phyloP scores from a whole-genome alignment of 2,113 vertebrate species.

The Cheirogaleus medius region DNA sequence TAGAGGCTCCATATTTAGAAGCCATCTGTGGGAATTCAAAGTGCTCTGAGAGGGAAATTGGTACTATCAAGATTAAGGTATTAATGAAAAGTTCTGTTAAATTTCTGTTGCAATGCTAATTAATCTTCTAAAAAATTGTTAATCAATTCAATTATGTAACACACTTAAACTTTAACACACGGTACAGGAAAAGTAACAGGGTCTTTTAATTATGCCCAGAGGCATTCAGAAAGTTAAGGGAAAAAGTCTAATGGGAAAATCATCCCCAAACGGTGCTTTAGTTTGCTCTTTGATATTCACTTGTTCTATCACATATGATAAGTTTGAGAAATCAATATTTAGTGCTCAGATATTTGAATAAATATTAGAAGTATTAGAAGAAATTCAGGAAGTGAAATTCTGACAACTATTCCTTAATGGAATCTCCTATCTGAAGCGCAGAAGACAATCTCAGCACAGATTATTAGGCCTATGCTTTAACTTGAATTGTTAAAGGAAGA shows the following conservation, averaged over 20 bases:
- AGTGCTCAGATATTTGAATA: conserved; percentile 42
- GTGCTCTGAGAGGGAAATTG: conserved; percentile 64
- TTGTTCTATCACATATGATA: conserved; percentile 26
- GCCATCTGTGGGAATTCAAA: conserved; percentile 63
- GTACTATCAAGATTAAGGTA: conserved; percentile 66
- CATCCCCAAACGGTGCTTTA: conserved; percentile 24
- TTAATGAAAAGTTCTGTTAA: conserved; percentile 74
- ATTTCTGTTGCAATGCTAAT: conserved; percentile 71
- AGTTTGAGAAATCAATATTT: conserved; percentile 26
- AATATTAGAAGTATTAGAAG: conserved; percentile 43
- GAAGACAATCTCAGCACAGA: background rate
- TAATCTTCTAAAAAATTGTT: conserved; percentile 75
- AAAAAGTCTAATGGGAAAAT: conserved; percentile 47
- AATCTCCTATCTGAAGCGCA: background rate
- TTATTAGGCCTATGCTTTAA: conserved; percentile 26
- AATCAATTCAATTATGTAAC: conserved; percentile 67
- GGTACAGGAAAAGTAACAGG: conserved; percentile 56
- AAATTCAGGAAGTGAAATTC: conserved; percentile 29
- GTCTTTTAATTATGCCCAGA: conserved; percentile 58
- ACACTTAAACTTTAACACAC: conserved; percentile 58
- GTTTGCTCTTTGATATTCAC: conserved; percentile 22
- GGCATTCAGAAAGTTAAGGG: conserved; percentile 54
- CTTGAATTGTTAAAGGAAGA: conserved; percentile 41
- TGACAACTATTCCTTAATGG: background rate
- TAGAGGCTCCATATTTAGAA: conserved; percentile 61